These are phyloP conservation scores for Stigmatopora nigra DNA, from an alignment of 2,113 vertebrate species.

Conservation along the genomic window DNA sequence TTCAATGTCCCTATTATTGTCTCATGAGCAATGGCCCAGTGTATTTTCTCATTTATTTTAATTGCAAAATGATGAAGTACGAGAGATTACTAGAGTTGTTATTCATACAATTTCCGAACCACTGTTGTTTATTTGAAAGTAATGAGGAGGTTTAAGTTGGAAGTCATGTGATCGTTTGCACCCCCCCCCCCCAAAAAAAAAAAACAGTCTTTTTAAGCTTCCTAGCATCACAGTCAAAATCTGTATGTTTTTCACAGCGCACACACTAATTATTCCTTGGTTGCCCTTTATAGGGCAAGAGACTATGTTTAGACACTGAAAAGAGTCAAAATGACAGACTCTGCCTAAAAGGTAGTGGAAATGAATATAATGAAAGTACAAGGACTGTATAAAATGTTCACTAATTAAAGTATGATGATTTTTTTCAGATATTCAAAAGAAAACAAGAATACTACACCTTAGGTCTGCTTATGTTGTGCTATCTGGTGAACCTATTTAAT, in stretches of 20 bases:
- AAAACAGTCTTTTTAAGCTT: background rate
- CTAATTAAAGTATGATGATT: no score
- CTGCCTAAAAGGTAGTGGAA: background rate
- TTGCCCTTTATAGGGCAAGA: background rate
- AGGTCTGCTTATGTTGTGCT: no score
- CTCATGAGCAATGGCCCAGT: no score
- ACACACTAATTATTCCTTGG: background rate
- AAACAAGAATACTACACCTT: no score
- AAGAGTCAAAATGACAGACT: background rate
- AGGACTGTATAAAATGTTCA: background rate
- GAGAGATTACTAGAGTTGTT: no score
- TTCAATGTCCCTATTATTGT: no score
- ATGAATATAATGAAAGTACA: background rate
- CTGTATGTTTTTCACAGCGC: background rate
- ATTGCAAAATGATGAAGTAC: no score
- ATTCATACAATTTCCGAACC: no score
- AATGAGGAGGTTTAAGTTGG: background rate
- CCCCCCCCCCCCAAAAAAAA: background rate
- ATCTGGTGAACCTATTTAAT: no score
- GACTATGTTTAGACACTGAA: background rate
- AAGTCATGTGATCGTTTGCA: background rate
- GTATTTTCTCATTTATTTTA: no score
- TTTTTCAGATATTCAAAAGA: no score
- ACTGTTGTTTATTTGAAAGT: no score
- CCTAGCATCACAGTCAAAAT: background rate